Conservation (phyloP, 2,113 vertebrate genomes). For the Epinephelus cyanopodus region DNA sequence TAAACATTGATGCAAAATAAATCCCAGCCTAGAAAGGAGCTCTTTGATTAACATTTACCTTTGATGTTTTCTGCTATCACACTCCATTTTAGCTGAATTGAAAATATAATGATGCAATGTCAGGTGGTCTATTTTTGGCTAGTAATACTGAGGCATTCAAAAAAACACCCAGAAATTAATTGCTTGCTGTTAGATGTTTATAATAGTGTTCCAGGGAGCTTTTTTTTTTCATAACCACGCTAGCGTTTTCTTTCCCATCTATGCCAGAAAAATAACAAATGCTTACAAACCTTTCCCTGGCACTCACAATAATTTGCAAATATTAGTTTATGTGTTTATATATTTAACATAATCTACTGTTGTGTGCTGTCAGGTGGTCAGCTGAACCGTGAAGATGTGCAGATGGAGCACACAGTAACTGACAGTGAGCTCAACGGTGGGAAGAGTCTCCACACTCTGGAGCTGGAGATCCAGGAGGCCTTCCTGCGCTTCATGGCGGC, state of each 20-base stretch:
- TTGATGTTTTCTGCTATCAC: neutral
- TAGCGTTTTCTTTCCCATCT: neutral
- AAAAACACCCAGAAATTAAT: neutral
- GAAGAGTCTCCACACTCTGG: conserved; percentile 92
- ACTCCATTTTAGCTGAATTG: neutral
- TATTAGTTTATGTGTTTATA: neutral
- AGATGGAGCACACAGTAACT: conserved; percentile 91
- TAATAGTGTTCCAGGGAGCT: too few species aligned
- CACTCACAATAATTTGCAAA: neutral
- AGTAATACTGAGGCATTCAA: neutral
- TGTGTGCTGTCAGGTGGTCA: conserved; percentile 88
- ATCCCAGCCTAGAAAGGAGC: neutral
- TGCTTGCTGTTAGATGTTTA: neutral
- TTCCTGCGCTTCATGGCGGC: conserved; percentile 98
- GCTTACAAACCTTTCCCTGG: too few species aligned
- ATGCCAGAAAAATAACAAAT: too few species aligned
- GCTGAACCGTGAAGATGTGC: conserved; percentile 91
- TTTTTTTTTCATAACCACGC: neutral
- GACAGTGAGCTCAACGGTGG: conserved; percentile 92
- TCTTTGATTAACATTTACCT: conserved; percentile 3
- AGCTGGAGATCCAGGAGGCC: conserved; percentile 98
- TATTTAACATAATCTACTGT: neutral
- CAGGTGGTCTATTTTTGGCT: neutral
- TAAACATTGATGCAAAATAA: conserved; percentile 15
- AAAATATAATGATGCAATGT: neutral